Conservation (phyloP, 2,888 invertebrate species). For the Lasius fuliginosus region DNA sequence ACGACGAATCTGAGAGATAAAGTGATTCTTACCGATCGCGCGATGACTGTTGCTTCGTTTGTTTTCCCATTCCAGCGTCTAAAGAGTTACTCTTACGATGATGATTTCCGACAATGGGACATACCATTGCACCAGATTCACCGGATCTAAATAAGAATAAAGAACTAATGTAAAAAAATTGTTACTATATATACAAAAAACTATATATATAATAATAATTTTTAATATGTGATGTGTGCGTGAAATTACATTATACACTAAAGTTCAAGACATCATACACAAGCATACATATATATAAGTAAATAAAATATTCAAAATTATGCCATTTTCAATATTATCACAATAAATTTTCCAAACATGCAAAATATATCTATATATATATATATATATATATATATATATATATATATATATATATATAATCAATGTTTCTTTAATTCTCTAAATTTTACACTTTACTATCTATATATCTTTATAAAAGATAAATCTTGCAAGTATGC, state of each 20-base stretch:
- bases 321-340: slow-evolving; percentile 4
- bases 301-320: slow-evolving; percentile 24
- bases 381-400: no score
- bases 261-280: slow-evolving; percentile 25
- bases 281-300: slow-evolving; percentile 1
- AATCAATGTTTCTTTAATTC: slow-evolving; percentile 37
- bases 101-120: slow-evolving; percentile 85
- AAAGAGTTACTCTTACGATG: slow-evolving; percentile 95
- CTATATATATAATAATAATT: neutral
- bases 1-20: neutral
- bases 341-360: slow-evolving; percentile 16
- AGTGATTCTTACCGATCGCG: slow-evolving; percentile 86
- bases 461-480: neutral
- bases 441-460: slow-evolving; percentile 5
- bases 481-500: slow-evolving; percentile 8
- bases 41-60: slow-evolving; percentile 86
- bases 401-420: slow-evolving; percentile 15
- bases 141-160: slow-evolving; percentile 77
- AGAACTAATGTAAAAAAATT: neutral
- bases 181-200: neutral
- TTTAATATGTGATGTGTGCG: slow-evolving; percentile 15
- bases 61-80: slow-evolving; percentile 89
- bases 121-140: slow-evolving; percentile 81
- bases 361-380: slow-evolving; percentile 16
- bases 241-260: slow-evolving; percentile 11